Conservation (phyloP, 2,888 invertebrate species). For the Lasioglossum marginatum region DNA sequence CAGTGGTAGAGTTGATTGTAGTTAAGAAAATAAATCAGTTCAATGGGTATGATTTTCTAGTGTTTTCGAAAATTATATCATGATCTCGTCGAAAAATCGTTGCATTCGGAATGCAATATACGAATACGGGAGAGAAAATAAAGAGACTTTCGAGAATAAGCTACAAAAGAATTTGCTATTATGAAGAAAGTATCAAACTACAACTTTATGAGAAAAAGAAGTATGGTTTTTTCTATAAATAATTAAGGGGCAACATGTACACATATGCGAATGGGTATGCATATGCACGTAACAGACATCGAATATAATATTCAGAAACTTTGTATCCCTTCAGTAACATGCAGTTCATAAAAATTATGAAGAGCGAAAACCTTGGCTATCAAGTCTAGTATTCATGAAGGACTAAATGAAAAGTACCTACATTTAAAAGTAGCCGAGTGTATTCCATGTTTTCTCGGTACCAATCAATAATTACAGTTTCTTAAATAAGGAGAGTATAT, state of each 20-base stretch:
- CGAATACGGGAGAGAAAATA: conserved; percentile 12
- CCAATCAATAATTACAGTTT: conserved; percentile 50
- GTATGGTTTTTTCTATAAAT: conserved; percentile 8
- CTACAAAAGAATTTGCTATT: conserved; percentile 13
- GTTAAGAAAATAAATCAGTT: conserved; percentile 18
- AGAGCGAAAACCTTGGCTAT: conserved; percentile 32
- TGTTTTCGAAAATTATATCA: conserved; percentile 7
- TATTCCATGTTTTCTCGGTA: conserved; percentile 28
- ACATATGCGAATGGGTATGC: background rate
- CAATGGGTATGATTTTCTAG: background rate
- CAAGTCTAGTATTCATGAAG: conserved; percentile 22
- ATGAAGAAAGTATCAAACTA: conserved; percentile 28
- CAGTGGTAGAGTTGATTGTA: conserved; percentile 20
- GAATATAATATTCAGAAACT: conserved; percentile 28
- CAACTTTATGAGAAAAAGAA: conserved; percentile 4
- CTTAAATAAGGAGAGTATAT: conserved; percentile 54
- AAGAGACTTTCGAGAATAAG: conserved; percentile 12
- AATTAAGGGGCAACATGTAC: background rate
- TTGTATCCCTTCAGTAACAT: conserved; percentile 40
- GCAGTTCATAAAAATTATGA: conserved; percentile 39
- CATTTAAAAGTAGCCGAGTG: conserved; percentile 22
- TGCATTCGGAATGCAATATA: conserved; percentile 42
- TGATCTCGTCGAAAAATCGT: conserved; percentile 21
- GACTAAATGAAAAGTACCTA: conserved; percentile 35
- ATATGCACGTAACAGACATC: conserved; percentile 5